phyloP scores from a whole-genome alignment of 2,797 vertebrate genomes.

The Falco novaeseelandiae region DNA sequence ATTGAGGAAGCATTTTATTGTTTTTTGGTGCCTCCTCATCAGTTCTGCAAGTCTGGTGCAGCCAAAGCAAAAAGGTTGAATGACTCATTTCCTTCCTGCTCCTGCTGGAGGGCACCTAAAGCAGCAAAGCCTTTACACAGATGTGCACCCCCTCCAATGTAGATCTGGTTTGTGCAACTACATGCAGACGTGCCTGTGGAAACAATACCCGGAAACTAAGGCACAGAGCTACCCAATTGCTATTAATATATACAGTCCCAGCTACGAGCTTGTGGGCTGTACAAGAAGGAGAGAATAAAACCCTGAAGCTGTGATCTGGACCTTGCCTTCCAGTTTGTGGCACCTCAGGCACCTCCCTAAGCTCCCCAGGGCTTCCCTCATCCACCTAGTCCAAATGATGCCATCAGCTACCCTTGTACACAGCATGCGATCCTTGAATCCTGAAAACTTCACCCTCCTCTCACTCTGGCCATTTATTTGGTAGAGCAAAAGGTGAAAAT shows the following conservation, averaged over 20 bases:
- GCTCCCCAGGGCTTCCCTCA: background rate
- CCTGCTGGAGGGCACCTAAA: background rate
- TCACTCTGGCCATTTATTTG: background rate
- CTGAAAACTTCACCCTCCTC: background rate
- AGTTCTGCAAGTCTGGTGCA: background rate
- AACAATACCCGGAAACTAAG: conserved; percentile 48
- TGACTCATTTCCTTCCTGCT: conserved; percentile 68
- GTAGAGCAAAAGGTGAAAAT: background rate
- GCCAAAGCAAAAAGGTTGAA: conserved; percentile 4
- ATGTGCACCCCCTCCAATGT: fast-evolving
- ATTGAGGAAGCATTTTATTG: conserved; percentile 7
- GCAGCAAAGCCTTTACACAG: background rate
- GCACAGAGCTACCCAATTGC: background rate
- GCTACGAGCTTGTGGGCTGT: fast-evolving
- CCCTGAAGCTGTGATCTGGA: background rate
- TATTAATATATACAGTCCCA: background rate
- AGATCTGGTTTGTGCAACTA: background rate
- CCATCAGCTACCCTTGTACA: background rate
- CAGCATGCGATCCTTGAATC: background rate
- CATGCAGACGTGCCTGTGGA: background rate
- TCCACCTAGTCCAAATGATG: background rate
- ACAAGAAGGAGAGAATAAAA: background rate
- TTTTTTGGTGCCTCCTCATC: conserved; percentile 10
- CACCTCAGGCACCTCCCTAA: background rate
- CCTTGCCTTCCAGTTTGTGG: background rate